These are phyloP conservation scores for Thalassarche chlororhynchos DNA, from an alignment of 2,113 vertebrate species.

Conservation along the genomic window DNA sequence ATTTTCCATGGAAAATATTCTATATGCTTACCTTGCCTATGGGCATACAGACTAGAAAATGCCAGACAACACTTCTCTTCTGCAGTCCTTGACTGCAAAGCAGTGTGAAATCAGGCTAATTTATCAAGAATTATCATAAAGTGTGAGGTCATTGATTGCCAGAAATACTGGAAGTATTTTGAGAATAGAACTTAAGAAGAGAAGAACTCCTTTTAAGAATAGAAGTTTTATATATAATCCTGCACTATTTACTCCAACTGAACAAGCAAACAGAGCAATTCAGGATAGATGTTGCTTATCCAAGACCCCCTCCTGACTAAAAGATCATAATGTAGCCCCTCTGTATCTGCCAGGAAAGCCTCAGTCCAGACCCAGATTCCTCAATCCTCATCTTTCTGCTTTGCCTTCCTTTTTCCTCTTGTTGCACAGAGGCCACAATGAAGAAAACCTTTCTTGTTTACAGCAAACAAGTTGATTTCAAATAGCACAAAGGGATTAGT, in stretches of 20 bases:
- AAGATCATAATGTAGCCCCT: background rate
- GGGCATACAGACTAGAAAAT: background rate
- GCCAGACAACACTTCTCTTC: background rate
- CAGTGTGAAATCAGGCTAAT: background rate
- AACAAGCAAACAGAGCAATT: background rate
- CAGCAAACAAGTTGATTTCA: background rate
- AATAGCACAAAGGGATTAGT: background rate
- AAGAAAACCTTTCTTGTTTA: background rate
- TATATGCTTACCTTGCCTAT: background rate
- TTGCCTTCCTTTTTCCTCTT: background rate
- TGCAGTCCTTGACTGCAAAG: background rate
- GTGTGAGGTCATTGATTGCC: background rate
- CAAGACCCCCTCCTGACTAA: background rate
- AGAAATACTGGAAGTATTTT: background rate
- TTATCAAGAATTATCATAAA: background rate
- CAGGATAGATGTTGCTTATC: background rate
- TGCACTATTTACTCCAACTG: background rate
- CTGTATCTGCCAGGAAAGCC: background rate
- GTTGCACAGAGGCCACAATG: background rate
- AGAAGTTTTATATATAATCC: background rate
- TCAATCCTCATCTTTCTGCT: background rate
- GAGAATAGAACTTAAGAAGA: background rate
- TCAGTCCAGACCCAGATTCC: too few species aligned
- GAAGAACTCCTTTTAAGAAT: background rate
- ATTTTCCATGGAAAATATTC: background rate